Base-by-base conservation (phyloP, 2,888 invertebrate species). In the Caenorhabditis macrosperma region DNA sequence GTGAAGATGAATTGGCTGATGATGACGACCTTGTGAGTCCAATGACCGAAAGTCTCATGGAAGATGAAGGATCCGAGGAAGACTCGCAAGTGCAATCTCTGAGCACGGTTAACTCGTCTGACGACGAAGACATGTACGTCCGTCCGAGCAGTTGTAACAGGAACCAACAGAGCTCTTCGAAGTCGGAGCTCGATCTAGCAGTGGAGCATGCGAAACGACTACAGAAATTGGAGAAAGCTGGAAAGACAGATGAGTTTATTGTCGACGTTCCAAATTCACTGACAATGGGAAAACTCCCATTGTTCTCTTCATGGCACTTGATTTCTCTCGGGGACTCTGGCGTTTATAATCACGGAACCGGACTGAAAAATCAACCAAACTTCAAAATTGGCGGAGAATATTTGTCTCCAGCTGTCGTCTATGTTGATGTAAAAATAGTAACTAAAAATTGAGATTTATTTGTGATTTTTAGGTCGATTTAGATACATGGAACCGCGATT, bases 401-500 rank as follows among this genome's bases (percentile, higher is more conserved):
- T 90, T 93, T 98, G 66, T 92, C 97, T 84, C 97, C 98, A 0
- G 97, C 97, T 96, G 96, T 97, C 91, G 94, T 95, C 0, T 76
- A 76, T 33, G 59, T 89, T 6, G 69, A 85, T 66, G 85, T 82
- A 17, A 72, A 48, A 33, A 3, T n/a, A 38, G 10, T 22, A 44
- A 50, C 3, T 5, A 7, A 52, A 26, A 50, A 50, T 24, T 24
- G 30, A 4, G 20, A 33, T 33, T 10, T 20, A 10, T n/a, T 12
- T 41, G 20, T n/a, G 10, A 41, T 28, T 78, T 78, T 22, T 41
- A 81, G 82, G 77, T 78, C 0, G 67, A 79, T 24, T 12, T 10
- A 10, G 61, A 67, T 17, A 41, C 64, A 10, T 84, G 82, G 82
- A 66, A 64, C 20, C 75, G 82, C 12, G 83, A 84, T 46, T 35